phyloP scores from a whole-genome alignment of 2,888 invertebrate species.

The Cosmia pyralina region DNA sequence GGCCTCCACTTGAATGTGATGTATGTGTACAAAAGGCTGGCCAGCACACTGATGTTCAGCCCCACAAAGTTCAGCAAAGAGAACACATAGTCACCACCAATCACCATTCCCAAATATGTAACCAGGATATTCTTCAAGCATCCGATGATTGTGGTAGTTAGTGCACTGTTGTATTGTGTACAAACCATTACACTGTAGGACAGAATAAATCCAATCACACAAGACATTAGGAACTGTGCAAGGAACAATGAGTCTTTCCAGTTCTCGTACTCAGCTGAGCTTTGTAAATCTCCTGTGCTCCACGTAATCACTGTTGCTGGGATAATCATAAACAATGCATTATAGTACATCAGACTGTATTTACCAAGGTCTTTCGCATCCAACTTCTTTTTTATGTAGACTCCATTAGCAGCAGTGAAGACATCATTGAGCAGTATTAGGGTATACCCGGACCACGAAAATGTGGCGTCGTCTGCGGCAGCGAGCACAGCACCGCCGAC shows the following conservation, averaged over 20 bases:
- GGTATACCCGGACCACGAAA: constrained; percentile 96
- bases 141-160: constrained; percentile 99
- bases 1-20: constrained; percentile 94
- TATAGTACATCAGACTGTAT: constrained; percentile 97
- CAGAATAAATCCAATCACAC: constrained; percentile 98
- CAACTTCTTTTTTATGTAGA: constrained; percentile 98
- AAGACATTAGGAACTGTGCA: constrained; percentile 95
- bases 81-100: constrained; percentile 99
- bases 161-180: constrained; percentile 98
- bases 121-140: constrained; percentile 99
- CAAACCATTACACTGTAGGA: constrained; percentile 98
- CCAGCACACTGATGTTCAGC: constrained; percentile 97
- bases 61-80: constrained; percentile 98
- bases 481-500: constrained; percentile 98
- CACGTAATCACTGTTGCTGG: constrained; percentile 93
- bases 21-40: constrained; percentile 96
- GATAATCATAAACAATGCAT: constrained; percentile 96
- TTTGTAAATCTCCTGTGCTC: constrained; percentile 93
- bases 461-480: constrained; percentile 97
- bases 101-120: constrained; percentile 99
- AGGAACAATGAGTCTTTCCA: constrained; percentile 96
- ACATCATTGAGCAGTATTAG: constrained; percentile 97
- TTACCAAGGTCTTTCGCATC: constrained; percentile 98
- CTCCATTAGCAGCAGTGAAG: constrained; percentile 98
- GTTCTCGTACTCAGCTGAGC: constrained; percentile 91